These are phyloP conservation scores for Corella eumyota DNA, from an alignment of 23 tunicate species.

Conservation along the genomic window DNA sequence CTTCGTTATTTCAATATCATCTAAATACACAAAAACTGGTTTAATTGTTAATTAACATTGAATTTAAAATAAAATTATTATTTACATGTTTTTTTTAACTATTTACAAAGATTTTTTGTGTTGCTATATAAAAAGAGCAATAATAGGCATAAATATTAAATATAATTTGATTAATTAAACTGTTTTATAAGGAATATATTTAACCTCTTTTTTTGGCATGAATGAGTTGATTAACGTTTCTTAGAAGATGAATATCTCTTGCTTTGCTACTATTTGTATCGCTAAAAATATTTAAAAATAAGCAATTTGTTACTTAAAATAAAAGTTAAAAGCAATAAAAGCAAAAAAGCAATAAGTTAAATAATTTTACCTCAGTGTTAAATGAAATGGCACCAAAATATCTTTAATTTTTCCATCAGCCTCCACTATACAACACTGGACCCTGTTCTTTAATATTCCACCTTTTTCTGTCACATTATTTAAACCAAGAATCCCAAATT, in stretches of 20 bases:
- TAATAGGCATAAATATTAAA: no score
- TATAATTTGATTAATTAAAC: no score
- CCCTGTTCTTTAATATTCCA: not conserved
- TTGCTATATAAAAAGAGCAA: no score
- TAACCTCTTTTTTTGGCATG: conserved; percentile 9
- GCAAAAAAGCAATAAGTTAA: no score
- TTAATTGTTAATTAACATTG: not conserved
- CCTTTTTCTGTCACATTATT: conserved; percentile 1
- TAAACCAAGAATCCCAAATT: conserved; percentile 52
- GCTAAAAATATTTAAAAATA: conserved; percentile 14
- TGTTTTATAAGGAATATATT: not conserved
- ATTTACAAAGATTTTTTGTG: no score
- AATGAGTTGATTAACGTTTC: conserved; percentile 41
- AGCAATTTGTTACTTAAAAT: not conserved
- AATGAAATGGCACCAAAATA: conserved; percentile 74
- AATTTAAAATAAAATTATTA: no score
- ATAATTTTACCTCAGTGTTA: conserved; percentile 63
- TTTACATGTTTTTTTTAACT: no score
- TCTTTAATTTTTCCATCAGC: conserved; percentile 38
- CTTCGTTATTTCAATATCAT: conserved; percentile 44
- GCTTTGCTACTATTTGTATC: conserved; percentile 83
- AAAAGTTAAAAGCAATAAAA: no score
- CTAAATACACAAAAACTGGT: conserved; percentile 9
- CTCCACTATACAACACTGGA: conserved; percentile 68
- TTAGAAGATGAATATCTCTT: conserved; percentile 72